Evolutionary conservation across 2,113 vertebrate genomes (phyloP), one percentile per base, ranked within the genome.

Genomic region (Grus americana): DNA sequence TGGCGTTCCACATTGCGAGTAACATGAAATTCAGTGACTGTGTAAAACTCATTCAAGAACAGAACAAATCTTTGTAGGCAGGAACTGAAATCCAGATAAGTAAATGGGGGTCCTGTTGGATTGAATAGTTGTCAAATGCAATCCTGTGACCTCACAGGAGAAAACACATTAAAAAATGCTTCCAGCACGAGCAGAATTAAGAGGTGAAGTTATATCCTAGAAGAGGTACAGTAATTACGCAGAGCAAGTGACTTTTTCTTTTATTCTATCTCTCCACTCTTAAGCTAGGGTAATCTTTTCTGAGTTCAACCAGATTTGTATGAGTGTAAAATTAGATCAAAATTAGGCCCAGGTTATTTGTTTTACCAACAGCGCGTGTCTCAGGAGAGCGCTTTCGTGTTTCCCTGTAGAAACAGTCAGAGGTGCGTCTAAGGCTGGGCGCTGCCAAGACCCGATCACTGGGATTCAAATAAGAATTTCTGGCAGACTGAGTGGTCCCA

Each of bases 401-500:
- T 85, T 91, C 21, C 26, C 18, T 3, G 1, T 15, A 40, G 76
- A 75, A 83, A 61, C 52, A 74, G 42, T 16, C 16, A 80, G 75
- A 86, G 59, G 52, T 89, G 18, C 4, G 7, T 68, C 38, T 42
- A 12, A 72, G 54, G 40, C 74, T 29, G 42, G 71, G 55, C 2
- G 13, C 58, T 82, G 66, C 94, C 63, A 90, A 92, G 82, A 66
- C 19, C 66, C 16, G 36, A 49, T 59, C 46, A 71, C 65, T 88
- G 90, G 86, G 50, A 86, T 91, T 89, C 82, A 76, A 92, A 57
- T 24, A 20, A 88, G 83, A 93, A 62, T 92, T 93, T 88, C 90
- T 95, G 92, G 93, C 96, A 92, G 92, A 73, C 74, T 61, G 16
- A 92, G 89, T 86, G 88, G 73, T 84, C 74, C 90, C 58, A 61